Base-by-base conservation (phyloP, 1,140 invertebrate genomes). In the Archivesica marissinica region DNA sequence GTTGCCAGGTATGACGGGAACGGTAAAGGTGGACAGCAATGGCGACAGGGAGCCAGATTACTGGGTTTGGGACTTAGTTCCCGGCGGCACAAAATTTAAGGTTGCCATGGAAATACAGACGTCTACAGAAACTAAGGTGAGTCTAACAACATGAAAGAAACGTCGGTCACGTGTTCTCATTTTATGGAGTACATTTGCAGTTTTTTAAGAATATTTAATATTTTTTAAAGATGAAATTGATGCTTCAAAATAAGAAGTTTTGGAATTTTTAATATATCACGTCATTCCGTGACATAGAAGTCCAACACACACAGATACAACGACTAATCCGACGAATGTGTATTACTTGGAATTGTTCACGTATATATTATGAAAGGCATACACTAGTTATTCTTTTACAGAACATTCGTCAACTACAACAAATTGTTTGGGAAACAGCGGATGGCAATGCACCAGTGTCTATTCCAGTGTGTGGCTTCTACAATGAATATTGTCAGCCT, bases 1-100 rank as follows among this genome's bases (percentile, higher is more conserved):
- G 25, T 9, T 97, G 33, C 4, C 70, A 90, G 90, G 89, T 39
- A 86, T 90, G 15, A 89, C 90, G 0, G 90, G 90, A 15, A 88
- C 64, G 38, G 90, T 90, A 1, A 64, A 88, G 23, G 68, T 90
- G 25, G 90, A 90, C 70, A 39, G 50, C 28, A 89, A 89, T 72
- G 90, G 90, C 15, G 88, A 90, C 81, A 47, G 90, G 52, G 85
- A 88, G 33, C 90, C 90, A 35, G 88, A 89, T 77, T 90, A 90
- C 44, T 89, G 88, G 88, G 68, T 90, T 0, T 90, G 88, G 87
- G 85, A 86, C 33, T 33, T 90, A 33, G 41, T 81, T 23, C 72
- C 84, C 4, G 74, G 28, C n/a, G 59, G 17, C 30, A 15, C 78
- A 33, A 50, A 76, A 23, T 90, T 88, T 59, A 33, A 72, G 39